Evolutionary conservation across 2,797 vertebrate species (phyloP), one percentile per base, ranked within the genome.

Genomic region (Naso thynnoides): DNA sequence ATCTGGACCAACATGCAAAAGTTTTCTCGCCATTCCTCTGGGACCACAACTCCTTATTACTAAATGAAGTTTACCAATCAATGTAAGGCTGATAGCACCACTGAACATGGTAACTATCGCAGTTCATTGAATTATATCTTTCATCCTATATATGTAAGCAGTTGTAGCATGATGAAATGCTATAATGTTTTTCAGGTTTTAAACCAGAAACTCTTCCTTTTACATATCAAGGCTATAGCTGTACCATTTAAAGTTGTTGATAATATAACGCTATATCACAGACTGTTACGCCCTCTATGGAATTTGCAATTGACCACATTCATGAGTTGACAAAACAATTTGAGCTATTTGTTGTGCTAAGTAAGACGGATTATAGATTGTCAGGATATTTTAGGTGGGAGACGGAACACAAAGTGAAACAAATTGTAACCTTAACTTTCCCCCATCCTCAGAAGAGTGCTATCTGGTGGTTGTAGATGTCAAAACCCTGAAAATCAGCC

Each of bases 381-480:
- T 50, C 23, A 24, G 3, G 9, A 48, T 60, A 41, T 29, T 50
- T 33, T 14, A 18, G 3, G 8, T 15, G 23, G 4, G 41, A 27
- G 2, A 45, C 27, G 53, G 2, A 33, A 23, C 31, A 60, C n/a
- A 47, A 14, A 42, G 26, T 48, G n/a, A 57, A 33, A 50, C 11
- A 39, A 57, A 26, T 38, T 55, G 9, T 6, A 31, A 64, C 16
- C 24, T 24, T 6, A 38, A 15, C 21, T 29, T 47, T n/a, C 10
- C 59, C 16, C 5, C 5, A n/a, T 49, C n/a, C 21, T 16, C 16
- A 49, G 58, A 59, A 53, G 19, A 58, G 67, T 57, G 70, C 70
- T 70, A 71, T 73, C 73, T 74, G 73, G 82, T 83, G 70, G 68
- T 59, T 27, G 26, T 29, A 58, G 26, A 82, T 38, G 29, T 61